phyloP scores from a whole-genome alignment of 2,888 invertebrate genomes.

The Coelinius sp. region DNA sequence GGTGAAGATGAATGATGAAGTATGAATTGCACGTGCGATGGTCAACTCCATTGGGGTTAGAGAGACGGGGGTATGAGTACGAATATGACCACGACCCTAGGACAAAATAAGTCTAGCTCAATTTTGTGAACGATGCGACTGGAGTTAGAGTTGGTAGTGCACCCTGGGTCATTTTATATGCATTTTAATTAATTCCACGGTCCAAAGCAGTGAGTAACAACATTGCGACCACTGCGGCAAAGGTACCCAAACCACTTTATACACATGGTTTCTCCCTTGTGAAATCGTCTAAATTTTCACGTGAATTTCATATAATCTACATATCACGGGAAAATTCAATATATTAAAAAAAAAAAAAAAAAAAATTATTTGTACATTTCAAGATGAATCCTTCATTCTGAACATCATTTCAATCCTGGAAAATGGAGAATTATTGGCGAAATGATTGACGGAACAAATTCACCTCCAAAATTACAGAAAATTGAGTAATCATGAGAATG shows the following conservation, averaged over 20 bases:
- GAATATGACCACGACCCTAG: slow-evolving; percentile 16
- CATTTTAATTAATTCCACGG: slow-evolving; percentile 63
- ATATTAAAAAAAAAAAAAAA: too few species aligned
- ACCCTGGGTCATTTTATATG: slow-evolving; percentile 58
- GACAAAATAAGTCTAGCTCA: slow-evolving; percentile 56
- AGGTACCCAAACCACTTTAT: slow-evolving; percentile 51
- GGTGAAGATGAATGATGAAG: background rate
- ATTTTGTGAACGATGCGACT: slow-evolving; percentile 53
- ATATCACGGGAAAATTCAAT: background rate
- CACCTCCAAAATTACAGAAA: background rate
- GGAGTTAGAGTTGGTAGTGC: slow-evolving; percentile 12
- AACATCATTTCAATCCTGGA: background rate
- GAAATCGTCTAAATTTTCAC: slow-evolving; percentile 32
- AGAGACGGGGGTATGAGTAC: background rate
- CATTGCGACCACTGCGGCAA: slow-evolving; percentile 43
- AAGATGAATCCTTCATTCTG: background rate
- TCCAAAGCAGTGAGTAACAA: slow-evolving; percentile 56
- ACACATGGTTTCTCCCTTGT: slow-evolving; percentile 42
- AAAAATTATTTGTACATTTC: too few species aligned
- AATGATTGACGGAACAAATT: background rate
- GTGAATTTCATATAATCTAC: slow-evolving; percentile 15
- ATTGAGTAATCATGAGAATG: background rate
- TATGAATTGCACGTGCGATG: background rate
- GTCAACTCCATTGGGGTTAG: background rate
- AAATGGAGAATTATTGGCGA: background rate